phyloP scores from a whole-genome alignment of 2,113 vertebrate genomes.

The Stomatorhinus ivindoensis region DNA sequence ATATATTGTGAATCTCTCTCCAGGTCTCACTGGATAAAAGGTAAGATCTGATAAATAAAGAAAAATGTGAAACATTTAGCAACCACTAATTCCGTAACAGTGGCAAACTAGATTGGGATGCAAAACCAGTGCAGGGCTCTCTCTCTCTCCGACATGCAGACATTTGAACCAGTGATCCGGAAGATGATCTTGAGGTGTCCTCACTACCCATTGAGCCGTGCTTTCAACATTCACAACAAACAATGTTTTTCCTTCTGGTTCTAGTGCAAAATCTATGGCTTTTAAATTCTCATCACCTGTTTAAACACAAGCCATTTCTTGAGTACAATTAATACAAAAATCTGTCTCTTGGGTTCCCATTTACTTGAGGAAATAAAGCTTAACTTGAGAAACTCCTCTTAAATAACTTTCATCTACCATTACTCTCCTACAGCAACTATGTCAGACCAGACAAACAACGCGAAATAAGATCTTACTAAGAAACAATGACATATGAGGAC shows the following conservation, averaged over 20 bases:
- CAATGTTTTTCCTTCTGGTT: not conserved
- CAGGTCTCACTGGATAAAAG: not conserved
- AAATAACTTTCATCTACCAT: not conserved
- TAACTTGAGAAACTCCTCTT: not conserved
- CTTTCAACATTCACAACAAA: not conserved
- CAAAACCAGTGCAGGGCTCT: not conserved
- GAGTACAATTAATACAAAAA: not conserved
- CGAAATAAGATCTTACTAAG: not conserved
- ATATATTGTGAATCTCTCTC: not conserved
- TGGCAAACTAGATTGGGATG: not conserved
- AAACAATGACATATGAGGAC: not conserved
- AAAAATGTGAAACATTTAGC: not conserved
- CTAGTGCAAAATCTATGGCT: not conserved
- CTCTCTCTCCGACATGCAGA: not conserved
- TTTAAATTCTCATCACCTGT: not conserved
- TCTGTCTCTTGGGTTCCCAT: not conserved
- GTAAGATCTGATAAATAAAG: not conserved
- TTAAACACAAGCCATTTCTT: not conserved
- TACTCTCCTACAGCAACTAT: not conserved
- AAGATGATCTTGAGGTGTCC: not conserved
- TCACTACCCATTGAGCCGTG: not conserved
- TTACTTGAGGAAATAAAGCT: not conserved
- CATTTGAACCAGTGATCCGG: not conserved
- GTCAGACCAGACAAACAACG: not conserved
- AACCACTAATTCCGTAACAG: not conserved